A percentile compares a stretch with the other conserved stretches of the same genome.
These are phyloP conservation scores for Littorina saxatilis DNA, from an alignment of 1,140 invertebrate species.

Conservation along the genomic window DNA sequence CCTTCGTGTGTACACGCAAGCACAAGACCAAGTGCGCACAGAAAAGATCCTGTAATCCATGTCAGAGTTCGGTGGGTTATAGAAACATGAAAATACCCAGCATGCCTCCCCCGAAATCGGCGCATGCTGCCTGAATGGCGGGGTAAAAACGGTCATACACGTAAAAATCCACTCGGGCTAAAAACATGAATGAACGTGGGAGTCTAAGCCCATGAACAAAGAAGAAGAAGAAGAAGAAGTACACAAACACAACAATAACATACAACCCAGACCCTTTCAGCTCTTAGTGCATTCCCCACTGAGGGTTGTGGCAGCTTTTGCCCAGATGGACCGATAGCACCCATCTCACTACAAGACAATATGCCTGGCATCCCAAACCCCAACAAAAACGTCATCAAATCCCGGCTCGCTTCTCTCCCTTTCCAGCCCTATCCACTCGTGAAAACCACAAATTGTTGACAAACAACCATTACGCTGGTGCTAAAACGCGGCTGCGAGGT, in stretches of 20 bases:
- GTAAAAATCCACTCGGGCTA: background rate
- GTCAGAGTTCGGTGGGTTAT: no score
- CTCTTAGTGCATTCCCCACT: background rate
- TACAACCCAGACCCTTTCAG: background rate
- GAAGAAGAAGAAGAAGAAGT: background rate
- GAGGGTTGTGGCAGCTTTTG: background rate
- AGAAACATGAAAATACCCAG: no score
- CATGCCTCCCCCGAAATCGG: no score
- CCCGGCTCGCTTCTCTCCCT: background rate
- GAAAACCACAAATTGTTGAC: slow-evolving; percentile 30
- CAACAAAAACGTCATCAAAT: slow-evolving; percentile 16
- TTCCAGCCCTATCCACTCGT: slow-evolving; percentile 9
- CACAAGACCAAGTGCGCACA: no score
- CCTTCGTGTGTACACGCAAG: no score
- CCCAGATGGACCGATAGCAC: background rate
- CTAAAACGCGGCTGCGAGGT: background rate
- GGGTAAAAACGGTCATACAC: background rate
- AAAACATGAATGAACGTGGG: background rate
- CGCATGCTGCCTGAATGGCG: no score
- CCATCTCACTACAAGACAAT: slow-evolving; percentile 23
- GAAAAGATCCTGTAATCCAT: no score
- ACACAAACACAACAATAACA: no score
- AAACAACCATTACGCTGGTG: slow-evolving; percentile 10
- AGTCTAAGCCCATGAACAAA: background rate
- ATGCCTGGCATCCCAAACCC: background rate